These are phyloP conservation scores for Cyrtonyx montezumae DNA, from an alignment of 2,113 vertebrate species.

Conservation along the genomic window DNA sequence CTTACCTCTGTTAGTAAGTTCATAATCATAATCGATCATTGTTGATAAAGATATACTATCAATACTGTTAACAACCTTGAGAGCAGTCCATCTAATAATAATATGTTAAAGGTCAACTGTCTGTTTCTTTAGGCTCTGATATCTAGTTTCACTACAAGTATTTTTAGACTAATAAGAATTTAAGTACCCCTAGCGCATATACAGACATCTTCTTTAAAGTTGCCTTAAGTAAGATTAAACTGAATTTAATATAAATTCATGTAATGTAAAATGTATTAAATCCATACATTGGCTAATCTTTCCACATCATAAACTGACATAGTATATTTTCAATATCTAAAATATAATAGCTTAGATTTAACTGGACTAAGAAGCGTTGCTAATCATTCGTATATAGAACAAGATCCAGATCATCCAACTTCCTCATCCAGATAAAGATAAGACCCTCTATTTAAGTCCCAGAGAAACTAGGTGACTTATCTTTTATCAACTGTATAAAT, in stretches of 20 bases:
- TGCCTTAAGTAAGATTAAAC: background rate
- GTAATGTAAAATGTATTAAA: background rate
- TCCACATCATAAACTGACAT: background rate
- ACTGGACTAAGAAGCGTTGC: background rate
- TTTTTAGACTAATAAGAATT: background rate
- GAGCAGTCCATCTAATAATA: background rate
- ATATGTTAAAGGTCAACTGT: background rate
- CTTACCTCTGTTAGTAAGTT: background rate
- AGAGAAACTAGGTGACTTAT: background rate
- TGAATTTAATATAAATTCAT: background rate
- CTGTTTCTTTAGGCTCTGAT: background rate
- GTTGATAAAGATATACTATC: background rate
- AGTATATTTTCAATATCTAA: background rate
- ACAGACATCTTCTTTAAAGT: background rate
- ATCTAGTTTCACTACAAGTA: background rate
- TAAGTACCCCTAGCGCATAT: background rate
- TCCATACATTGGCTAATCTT: background rate
- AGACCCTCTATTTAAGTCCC: background rate
- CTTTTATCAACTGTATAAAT: background rate
- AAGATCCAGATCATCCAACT: background rate
- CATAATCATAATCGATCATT: background rate
- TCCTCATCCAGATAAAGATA: background rate
- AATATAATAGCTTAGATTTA: background rate
- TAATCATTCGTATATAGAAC: background rate
- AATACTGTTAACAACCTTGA: background rate